Evolutionary conservation across 2,113 vertebrate genomes (phyloP).

Genomic region (Corythornis vintsioides): DNA sequence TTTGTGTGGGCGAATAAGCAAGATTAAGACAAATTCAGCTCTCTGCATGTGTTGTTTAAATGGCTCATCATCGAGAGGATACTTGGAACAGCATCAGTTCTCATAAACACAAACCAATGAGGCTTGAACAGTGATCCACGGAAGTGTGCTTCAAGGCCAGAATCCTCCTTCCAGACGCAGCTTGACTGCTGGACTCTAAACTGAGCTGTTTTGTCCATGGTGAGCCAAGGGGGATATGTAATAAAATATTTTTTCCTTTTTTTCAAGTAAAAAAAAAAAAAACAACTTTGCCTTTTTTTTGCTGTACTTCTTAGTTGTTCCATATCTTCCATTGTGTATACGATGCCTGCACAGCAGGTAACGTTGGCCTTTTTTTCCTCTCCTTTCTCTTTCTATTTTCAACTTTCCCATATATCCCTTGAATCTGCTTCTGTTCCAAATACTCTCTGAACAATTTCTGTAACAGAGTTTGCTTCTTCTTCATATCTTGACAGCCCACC

Average conservation of each 20-base stretch:
- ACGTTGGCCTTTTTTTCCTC: neutral
- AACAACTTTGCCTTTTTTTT: neutral
- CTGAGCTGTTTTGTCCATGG: neutral
- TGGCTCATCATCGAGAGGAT: constrained; percentile 1
- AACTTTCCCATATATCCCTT: neutral
- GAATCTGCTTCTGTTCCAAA: neutral
- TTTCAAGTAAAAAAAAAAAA: neutral
- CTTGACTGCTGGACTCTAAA: neutral
- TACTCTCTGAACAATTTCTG: neutral
- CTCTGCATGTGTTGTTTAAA: constrained; percentile 25
- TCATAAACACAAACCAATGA: constrained; percentile 44
- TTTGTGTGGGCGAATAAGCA: constrained; percentile 34
- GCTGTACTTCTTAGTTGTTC: neutral
- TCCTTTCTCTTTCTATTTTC: neutral
- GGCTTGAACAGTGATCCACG: constrained; percentile 9
- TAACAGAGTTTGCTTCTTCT: neutral
- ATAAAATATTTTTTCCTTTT: neutral
- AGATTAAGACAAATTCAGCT: constrained; percentile 41
- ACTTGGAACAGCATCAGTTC: constrained; percentile 33
- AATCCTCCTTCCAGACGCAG: constrained; percentile 13
- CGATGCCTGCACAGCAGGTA: neutral
- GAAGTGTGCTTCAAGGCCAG: neutral
- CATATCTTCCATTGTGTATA: neutral
- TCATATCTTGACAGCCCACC: neutral
- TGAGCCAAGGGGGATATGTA: neutral